Evolutionary conservation across 2,113 vertebrate genomes (phyloP), one percentile per base, ranked within the genome.

Genomic region (Siphamia tubifer): DNA sequence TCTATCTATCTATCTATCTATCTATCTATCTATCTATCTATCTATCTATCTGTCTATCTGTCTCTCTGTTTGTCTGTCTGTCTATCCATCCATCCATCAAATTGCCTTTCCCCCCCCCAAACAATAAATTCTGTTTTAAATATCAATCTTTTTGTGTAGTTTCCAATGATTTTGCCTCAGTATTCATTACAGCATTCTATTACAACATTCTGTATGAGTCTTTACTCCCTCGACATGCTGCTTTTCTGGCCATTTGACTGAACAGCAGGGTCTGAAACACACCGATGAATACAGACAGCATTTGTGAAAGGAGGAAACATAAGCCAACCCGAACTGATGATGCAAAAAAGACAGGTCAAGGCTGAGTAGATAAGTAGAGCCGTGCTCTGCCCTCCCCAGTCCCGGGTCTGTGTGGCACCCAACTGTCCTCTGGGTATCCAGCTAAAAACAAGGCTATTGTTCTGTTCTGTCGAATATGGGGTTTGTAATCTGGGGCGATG

Each of bases 401-500:
- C 42, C 36, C 11, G 19, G 10, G 47, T 51, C 75, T 61, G 60
- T 21, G 36, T 61, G 73, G 45, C 65, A 53, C 61, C 70, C 15
- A 24, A 39, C 15, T 20, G 27, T 77, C 74, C 74, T 69, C 30
- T 35, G 74, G 55, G 63, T 51, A 43, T 20, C 32, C n/a, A 2
- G 13, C 58, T 45, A 49, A 54, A 82, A 77, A 69, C 57, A 77
- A 43, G 12, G 17, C 52, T 45, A 74, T 87, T 82, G 68, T 79
- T 77, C 62, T 72, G 25, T 2, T 56, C 44, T 49, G 67, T 19
- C 20, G 13, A 82, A 74, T 86, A 57, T 74, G 62, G 49, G 36
- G 56, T 82, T 44, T 69, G 43, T 65, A 74, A 77, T 86, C 81
- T 75, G 76, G 62, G 58, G 60, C 68, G 11, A 20, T 12, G 54